These are phyloP conservation scores for Otus sunia DNA, from an alignment of 2,113 vertebrate genomes.

Conservation along the genomic window DNA sequence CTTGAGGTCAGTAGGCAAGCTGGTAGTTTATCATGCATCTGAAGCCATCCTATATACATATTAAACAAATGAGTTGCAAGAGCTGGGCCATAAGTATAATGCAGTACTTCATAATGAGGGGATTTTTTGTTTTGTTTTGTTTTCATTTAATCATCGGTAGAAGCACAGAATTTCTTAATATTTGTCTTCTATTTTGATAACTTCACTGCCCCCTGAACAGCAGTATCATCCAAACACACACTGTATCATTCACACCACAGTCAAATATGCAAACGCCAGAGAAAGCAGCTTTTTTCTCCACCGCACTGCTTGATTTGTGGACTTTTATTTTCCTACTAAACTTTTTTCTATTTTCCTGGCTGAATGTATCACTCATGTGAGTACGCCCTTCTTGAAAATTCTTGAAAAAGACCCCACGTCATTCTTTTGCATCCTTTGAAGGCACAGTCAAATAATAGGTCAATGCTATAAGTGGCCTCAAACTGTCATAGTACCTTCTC, in stretches of 20 bases:
- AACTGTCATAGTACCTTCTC: background rate
- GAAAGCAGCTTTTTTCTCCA: background rate
- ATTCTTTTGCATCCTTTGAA: background rate
- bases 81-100: background rate
- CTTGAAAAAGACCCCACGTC: background rate
- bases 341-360: background rate
- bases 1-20: slow-evolving; percentile 5
- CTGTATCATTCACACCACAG: background rate
- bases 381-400: background rate
- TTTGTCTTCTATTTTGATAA: slow-evolving; percentile 35
- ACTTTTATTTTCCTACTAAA: background rate
- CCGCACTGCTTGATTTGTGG: background rate
- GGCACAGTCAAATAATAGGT: background rate
- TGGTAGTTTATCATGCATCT: slow-evolving; percentile 9
- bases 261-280: background rate
- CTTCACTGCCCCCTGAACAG: slow-evolving; percentile 7
- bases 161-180: slow-evolving; percentile 25
- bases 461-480: rapidly evolving
- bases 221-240: background rate
- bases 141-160: slow-evolving; percentile 42
- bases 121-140: background rate
- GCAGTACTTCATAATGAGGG: slow-evolving; percentile 27
- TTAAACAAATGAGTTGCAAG: slow-evolving; percentile 39
- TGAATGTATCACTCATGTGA: background rate
- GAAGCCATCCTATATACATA: slow-evolving; percentile 4